Percentiles rank a stretch among this genome's conserved stretches.
Conservation (phyloP, 2,797 vertebrate species). For the Anomalospiza imberbis region DNA sequence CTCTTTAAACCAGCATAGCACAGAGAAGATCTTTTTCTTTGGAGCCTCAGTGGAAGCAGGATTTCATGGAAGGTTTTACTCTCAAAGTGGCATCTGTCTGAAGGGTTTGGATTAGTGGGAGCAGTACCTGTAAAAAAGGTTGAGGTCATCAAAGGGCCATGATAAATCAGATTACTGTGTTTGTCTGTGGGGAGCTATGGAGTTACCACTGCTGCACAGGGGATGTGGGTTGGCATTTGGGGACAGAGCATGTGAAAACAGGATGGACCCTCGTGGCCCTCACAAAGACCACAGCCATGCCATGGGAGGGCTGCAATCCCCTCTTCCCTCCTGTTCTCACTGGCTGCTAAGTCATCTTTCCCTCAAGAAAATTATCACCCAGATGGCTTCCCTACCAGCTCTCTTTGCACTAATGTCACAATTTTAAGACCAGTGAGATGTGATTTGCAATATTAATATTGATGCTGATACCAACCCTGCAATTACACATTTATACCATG, state of each 20-base stretch:
- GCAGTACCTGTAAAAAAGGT: not conserved
- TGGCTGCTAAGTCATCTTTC: not conserved
- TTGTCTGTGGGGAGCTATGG: not conserved
- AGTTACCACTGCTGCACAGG: rapidly evolving
- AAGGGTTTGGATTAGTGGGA: not conserved
- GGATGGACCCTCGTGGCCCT: rapidly evolving
- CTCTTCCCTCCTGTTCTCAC: not conserved
- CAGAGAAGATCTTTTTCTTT: not conserved
- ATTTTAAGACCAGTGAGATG: not conserved
- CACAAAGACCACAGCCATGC: not conserved
- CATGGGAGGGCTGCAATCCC: not conserved
- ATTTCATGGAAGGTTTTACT: not conserved
- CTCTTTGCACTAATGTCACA: not conserved
- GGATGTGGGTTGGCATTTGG: not conserved
- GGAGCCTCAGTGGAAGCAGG: not conserved
- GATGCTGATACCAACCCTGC: not conserved
- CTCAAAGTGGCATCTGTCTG: not conserved
- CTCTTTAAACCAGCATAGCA: not conserved
- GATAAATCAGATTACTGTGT: not conserved
- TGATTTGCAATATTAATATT: not conserved
- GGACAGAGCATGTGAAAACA: not conserved
- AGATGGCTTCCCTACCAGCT: not conserved
- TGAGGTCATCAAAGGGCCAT: not conserved
- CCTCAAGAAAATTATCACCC: not conserved
- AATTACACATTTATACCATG: not conserved